A percentile compares a stretch with the other conserved stretches of the same genome.
These are phyloP conservation scores for Tholera decimalis DNA, from an alignment of 2,888 invertebrate genomes.

Conservation along the genomic window DNA sequence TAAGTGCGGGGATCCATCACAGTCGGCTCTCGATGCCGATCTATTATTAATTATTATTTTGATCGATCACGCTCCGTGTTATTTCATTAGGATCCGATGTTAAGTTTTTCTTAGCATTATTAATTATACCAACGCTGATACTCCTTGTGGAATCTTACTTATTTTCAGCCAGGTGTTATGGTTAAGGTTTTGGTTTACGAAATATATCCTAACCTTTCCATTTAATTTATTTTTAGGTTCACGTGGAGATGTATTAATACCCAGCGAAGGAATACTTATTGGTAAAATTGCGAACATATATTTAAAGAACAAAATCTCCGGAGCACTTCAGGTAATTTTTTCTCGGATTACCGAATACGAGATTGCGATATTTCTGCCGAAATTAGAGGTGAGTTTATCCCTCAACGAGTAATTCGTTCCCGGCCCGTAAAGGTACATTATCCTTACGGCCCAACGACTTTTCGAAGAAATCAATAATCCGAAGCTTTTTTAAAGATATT, in stretches of 20 bases:
- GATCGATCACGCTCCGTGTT: slow-evolving; percentile 89
- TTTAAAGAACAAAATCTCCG: slow-evolving; percentile 60
- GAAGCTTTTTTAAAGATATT: slow-evolving; percentile 83
- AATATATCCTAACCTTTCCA: slow-evolving; percentile 10
- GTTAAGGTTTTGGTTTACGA: slow-evolving; percentile 12
- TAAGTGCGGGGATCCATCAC: slow-evolving; percentile 88
- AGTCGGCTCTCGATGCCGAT: slow-evolving; percentile 82
- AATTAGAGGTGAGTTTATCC: slow-evolving; percentile 89
- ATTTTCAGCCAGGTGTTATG: slow-evolving; percentile 57
- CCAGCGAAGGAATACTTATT: slow-evolving; percentile 19
- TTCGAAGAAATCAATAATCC: slow-evolving; percentile 90
- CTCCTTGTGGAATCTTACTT: slow-evolving; percentile 51
- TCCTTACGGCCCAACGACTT: slow-evolving; percentile 83
- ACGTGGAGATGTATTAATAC: slow-evolving; percentile 26
- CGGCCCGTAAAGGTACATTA: slow-evolving; percentile 86
- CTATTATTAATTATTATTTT: slow-evolving; percentile 91
- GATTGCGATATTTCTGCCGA: slow-evolving; percentile 81
- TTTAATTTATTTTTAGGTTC: neutral
- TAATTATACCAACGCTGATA: slow-evolving; percentile 73
- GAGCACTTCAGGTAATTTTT: slow-evolving; percentile 80
- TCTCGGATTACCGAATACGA: slow-evolving; percentile 78
- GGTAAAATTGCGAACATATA: slow-evolving; percentile 38
- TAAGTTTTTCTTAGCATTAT: slow-evolving; percentile 80
- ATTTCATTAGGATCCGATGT: slow-evolving; percentile 86
- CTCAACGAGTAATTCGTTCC: slow-evolving; percentile 88